phyloP scores from a whole-genome alignment of 2,797 vertebrate species.

The Brotula barbata region DNA sequence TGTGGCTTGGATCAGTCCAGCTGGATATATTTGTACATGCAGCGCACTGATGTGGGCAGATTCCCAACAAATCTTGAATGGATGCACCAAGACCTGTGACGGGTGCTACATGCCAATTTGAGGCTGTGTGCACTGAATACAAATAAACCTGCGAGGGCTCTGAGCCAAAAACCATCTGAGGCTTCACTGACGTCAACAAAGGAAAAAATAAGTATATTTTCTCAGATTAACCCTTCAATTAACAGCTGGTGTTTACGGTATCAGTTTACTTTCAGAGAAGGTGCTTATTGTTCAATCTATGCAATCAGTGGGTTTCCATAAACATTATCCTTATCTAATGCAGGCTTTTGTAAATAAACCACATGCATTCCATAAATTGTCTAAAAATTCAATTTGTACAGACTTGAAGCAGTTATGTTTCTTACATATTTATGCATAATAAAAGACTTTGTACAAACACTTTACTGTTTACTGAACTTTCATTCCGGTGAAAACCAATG shows the following conservation, averaged over 20 bases:
- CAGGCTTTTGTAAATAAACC: conserved; percentile 52
- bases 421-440: conserved; percentile 72
- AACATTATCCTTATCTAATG: conserved; percentile 50
- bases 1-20: conserved; percentile 1
- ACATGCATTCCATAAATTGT: conserved; percentile 46
- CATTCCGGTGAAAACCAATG: neutral
- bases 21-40: conserved; percentile 1
- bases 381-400: conserved; percentile 53
- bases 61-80: conserved; percentile 28
- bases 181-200: too few species aligned
- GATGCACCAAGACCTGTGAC: conserved; percentile 10
- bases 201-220: conserved; percentile 23
- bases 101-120: conserved; percentile 36
- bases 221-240: conserved; percentile 31
- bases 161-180: conserved; percentile 25
- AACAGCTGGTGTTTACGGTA: conserved; percentile 56
- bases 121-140: conserved; percentile 44
- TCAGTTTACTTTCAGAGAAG: conserved; percentile 55
- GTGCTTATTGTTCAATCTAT: conserved; percentile 80
- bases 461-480: neutral
- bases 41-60: conserved; percentile 6
- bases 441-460: conserved; percentile 70
- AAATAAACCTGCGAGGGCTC: conserved; percentile 36
- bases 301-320: conserved; percentile 71
- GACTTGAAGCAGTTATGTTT: conserved; percentile 64